phyloP scores from a whole-genome alignment of 2,113 vertebrate genomes.

The Pluvialis apricaria region DNA sequence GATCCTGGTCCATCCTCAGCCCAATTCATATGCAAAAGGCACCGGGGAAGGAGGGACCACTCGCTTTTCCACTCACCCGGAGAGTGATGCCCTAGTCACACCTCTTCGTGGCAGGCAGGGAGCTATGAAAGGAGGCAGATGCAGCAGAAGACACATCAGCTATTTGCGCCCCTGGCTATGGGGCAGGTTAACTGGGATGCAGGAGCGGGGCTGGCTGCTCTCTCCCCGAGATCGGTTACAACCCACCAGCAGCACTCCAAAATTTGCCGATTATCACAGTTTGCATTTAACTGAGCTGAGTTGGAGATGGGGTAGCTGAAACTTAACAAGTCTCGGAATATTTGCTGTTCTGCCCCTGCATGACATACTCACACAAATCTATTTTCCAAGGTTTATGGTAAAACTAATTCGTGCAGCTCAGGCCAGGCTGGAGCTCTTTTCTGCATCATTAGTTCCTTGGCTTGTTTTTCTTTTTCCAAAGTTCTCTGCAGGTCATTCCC shows the following conservation, averaged over 20 bases:
- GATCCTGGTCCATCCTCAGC: not conserved
- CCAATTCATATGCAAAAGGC: not conserved
- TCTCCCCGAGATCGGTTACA: not conserved
- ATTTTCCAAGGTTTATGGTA: not conserved
- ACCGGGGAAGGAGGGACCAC: not conserved
- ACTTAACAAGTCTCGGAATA: not conserved
- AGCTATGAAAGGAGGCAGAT: not conserved
- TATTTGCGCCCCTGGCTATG: not conserved
- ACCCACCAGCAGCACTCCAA: not conserved
- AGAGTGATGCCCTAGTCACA: rapidly evolving
- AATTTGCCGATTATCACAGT: not conserved
- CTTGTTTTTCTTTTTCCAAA: constrained; percentile 4
- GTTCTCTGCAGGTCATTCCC: not conserved
- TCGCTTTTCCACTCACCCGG: not conserved
- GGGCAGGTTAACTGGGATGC: not conserved
- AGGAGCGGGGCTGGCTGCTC: not conserved
- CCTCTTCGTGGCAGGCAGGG: rapidly evolving
- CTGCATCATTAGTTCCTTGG: not conserved
- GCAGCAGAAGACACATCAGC: not conserved
- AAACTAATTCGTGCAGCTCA: not conserved
- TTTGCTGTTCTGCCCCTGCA: not conserved
- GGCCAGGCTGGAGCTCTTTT: not conserved
- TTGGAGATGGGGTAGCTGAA: not conserved
- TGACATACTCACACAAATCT: not conserved
- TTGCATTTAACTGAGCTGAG: not conserved